Evolutionary conservation across 2,888 invertebrate genomes (phyloP), one percentile per base, ranked within the genome.

Genomic region (Polyommatus icarus): DNA sequence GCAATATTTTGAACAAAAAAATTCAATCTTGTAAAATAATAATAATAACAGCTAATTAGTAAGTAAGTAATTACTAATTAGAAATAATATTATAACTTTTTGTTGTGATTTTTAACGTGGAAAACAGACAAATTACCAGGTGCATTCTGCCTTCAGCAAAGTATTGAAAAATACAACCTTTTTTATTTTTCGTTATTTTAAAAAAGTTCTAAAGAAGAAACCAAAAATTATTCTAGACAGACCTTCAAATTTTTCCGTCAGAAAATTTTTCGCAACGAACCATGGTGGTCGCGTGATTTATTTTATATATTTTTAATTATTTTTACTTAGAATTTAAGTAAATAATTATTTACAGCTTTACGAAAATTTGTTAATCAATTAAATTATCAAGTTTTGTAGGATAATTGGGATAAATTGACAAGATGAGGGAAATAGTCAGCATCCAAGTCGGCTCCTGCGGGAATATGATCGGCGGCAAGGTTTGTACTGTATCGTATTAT

Each of bases 371-470:
- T 83, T 86, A 80, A 81, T 84, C 84, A 81, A 83, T 84, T 83
- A 77, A 93, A 92, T 93, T 91, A 84, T 85, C 90, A 88, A 92
- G 92, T 92, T 24, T 6, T 18, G 12, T 29, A 24, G 24, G 61
- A 61, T 67, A 15, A 15, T 67, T 67, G 5, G 24, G 80, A 76
- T 81, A 84, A 84, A 84, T 83, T 82, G 36, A 78, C 82, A 89
- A 84, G 83, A 97, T 97, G 97, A 95, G 97, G 94, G 97, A 97
- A 95, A 97, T 97, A 88, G 96, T 97, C 83, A 97, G 97, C 90
- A 94, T 97, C 84, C 97, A 97, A 90, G 96, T 90, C 81, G 92
- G 92, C 80, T 90, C 90, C 86, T 92, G 92, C 84, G 92, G 92
- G 29, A 92, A 92, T 95, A 97, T 97, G 92, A 97, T 97, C 85